Conservation (phyloP, 2,888 invertebrate species). For the Leucophora obtusa region DNA sequence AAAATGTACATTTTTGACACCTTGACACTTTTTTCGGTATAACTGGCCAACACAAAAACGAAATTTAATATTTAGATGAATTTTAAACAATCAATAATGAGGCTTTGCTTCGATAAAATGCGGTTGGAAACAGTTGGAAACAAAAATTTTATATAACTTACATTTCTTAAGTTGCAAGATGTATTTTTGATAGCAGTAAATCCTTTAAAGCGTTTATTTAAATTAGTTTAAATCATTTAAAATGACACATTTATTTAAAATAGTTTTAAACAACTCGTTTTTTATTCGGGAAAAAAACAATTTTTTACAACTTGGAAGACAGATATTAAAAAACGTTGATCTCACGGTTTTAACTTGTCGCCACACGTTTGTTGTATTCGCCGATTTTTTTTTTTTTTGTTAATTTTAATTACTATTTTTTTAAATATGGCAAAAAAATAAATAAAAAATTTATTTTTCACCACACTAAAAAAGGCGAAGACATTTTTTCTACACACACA, state of each 20-base stretch:
- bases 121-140: neutral
- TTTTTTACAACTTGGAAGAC: conserved; percentile 54
- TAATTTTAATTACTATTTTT: neutral
- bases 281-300: neutral
- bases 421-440: conserved; percentile 17
- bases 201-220: conserved; percentile 9
- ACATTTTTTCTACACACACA: conserved; percentile 64
- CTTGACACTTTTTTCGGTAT: conserved; percentile 45
- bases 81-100: conserved; percentile 31
- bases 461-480: conserved; percentile 68
- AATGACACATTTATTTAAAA: conserved; percentile 4
- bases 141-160: conserved; percentile 54
- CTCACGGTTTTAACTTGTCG: conserved; percentile 38
- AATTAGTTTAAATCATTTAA: neutral
- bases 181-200: conserved; percentile 11
- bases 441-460: conserved; percentile 67
- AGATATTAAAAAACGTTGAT: conserved; percentile 11
- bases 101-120: neutral
- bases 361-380: neutral
- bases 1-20: conserved; percentile 54
- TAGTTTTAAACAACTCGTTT: neutral
- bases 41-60: conserved; percentile 28
- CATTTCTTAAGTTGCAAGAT: conserved; percentile 39
- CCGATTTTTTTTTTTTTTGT: neutral
- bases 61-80: conserved; percentile 18